These are phyloP conservation scores for Graptemys geographica DNA, from an alignment of 2,797 vertebrate genomes.

Conservation along the genomic window DNA sequence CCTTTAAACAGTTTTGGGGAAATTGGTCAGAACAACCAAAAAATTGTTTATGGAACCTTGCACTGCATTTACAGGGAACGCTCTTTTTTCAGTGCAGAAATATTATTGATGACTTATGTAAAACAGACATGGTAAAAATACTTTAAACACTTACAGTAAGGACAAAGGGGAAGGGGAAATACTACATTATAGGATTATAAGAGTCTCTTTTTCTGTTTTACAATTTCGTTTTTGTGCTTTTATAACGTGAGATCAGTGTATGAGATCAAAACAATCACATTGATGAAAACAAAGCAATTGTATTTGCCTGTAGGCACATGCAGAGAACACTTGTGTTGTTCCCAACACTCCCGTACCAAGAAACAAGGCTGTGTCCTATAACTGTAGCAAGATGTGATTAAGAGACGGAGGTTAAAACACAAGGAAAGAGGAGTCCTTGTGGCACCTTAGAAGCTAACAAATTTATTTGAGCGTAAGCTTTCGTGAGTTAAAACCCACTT, in stretches of 20 bases:
- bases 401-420: neutral
- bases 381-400: no score
- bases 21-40: neutral
- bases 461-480: no score
- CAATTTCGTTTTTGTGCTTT: neutral
- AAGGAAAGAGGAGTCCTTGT: no score
- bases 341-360: neutral
- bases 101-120: neutral
- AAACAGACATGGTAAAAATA: neutral
- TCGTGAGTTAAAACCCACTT: no score
- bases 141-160: neutral
- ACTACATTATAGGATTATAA: neutral
- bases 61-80: neutral
- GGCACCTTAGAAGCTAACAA: no score
- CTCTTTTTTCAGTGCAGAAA: neutral
- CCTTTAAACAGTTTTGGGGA: neutral
- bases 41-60: neutral
- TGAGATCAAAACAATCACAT: neutral
- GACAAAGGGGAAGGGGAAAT: constrained; percentile 23
- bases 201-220: neutral
- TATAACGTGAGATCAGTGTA: accelerated
- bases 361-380: no score
- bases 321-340: neutral
- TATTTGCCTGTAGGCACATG: neutral
- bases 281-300: neutral